Evolutionary conservation across 2,888 invertebrate genomes (phyloP).

Genomic region (Orchestes rusci): DNA sequence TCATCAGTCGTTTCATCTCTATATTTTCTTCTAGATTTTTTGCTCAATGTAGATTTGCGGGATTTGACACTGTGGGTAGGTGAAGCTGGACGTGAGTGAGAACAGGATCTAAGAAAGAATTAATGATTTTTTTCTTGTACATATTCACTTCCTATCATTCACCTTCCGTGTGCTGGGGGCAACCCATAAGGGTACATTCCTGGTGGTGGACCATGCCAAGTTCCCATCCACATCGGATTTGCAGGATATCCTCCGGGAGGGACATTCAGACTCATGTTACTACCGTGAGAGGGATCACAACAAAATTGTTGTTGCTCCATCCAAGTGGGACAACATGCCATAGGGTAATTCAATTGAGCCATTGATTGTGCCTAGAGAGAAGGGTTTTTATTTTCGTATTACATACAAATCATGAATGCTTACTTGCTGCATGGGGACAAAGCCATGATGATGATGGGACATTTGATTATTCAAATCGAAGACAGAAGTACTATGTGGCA

Average conservation of each 20-base stretch:
- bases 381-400: background rate
- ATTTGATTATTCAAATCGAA: constrained; percentile 46
- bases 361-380: constrained; percentile 60
- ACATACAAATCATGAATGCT: constrained; percentile 9
- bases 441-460: constrained; percentile 37
- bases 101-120: constrained; percentile 45
- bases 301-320: constrained; percentile 37
- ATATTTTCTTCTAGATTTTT: constrained; percentile 47
- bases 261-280: constrained; percentile 49
- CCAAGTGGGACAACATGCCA: constrained; percentile 45
- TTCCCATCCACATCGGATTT: constrained; percentile 46
- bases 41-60: constrained; percentile 58
- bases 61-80: constrained; percentile 64
- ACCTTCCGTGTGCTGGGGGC: constrained; percentile 15
- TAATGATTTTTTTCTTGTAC: background rate
- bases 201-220: constrained; percentile 43
- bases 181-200: constrained; percentile 37
- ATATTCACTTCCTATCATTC: background rate
- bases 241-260: constrained; percentile 37
- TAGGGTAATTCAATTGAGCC: constrained; percentile 59
- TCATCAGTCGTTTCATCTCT: constrained; percentile 47
- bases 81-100: constrained; percentile 58
- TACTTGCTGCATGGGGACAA: constrained; percentile 54
- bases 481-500: constrained; percentile 47
- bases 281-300: constrained; percentile 44